Percentiles rank a stretch among this genome's conserved stretches.
phyloP scores from a whole-genome alignment of 2,888 invertebrate species.

The Azorinus chamasolen region DNA sequence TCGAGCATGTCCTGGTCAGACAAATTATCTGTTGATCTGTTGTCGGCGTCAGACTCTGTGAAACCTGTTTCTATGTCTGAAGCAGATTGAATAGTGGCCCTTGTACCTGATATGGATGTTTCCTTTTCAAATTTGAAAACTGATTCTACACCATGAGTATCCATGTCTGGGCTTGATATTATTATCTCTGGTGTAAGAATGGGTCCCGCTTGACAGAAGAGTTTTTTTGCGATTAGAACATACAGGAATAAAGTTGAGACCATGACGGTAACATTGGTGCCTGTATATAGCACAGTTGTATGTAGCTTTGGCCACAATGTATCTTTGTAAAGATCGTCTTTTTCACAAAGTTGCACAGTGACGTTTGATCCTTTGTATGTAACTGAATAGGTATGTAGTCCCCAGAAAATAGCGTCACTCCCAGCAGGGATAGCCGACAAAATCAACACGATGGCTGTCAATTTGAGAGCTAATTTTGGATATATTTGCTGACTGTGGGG shows the following conservation, averaged over 20 bases:
- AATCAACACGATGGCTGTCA: constrained; percentile 34
- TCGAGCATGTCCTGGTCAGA: not conserved
- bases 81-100: not conserved
- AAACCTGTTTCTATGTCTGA: constrained; percentile 52
- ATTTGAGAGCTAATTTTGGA: constrained; percentile 42
- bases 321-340: constrained; percentile 55
- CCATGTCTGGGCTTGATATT: constrained; percentile 10
- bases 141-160: not conserved
- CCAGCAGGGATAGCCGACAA: constrained; percentile 48
- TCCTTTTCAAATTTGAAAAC: constrained; percentile 20
- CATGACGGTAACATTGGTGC: constrained; percentile 47
- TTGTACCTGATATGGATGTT: no score
- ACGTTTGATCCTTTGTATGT: constrained; percentile 10
- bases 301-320: constrained; percentile 54
- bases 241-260: constrained; percentile 46
- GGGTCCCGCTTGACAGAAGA: constrained; percentile 31
- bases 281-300: constrained; percentile 49
- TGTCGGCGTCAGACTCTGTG: constrained; percentile 44
- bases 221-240: constrained; percentile 45
- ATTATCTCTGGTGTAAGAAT: constrained; percentile 30
- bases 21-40: no score
- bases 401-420: constrained; percentile 62
- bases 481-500: constrained; percentile 55
- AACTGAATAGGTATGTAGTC: constrained; percentile 41
- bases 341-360: constrained; percentile 50